phyloP scores from a whole-genome alignment of 2,888 invertebrate genomes.

The Lordiphosa andalusiaca region DNA sequence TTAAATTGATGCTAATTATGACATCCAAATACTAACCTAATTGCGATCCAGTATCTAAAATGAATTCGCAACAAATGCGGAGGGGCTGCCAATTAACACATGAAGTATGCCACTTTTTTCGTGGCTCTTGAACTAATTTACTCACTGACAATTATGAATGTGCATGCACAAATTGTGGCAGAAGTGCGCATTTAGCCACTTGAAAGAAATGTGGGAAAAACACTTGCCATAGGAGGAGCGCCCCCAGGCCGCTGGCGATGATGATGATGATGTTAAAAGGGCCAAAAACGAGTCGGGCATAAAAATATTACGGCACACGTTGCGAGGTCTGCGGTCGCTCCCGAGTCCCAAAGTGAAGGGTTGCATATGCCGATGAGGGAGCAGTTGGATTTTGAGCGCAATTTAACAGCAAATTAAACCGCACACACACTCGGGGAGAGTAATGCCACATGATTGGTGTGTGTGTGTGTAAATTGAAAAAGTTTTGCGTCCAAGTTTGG shows the following conservation, averaged over 20 bases:
- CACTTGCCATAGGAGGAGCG: constrained; percentile 11
- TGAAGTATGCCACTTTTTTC: neutral
- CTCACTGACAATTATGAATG: constrained; percentile 47
- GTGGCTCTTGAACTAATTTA: constrained; percentile 41
- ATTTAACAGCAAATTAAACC: constrained; percentile 72
- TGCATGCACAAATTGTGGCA: constrained; percentile 38
- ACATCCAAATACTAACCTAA: too few relatives aligned
- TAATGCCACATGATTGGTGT: constrained; percentile 44
- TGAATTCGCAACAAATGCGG: too few relatives aligned
- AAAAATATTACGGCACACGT: constrained; percentile 9
- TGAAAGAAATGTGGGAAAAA: constrained; percentile 31
- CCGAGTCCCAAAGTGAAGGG: constrained; percentile 3
- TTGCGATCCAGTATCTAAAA: too few relatives aligned
- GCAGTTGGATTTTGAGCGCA: constrained; percentile 63
- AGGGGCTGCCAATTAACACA: constrained; percentile 4
- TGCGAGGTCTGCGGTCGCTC: constrained; percentile 4
- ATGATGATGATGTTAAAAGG: constrained; percentile 17
- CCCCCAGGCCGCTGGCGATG: constrained; percentile 7
- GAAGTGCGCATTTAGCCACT: constrained; percentile 35
- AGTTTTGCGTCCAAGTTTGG: constrained; percentile 61
- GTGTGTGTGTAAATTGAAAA: constrained; percentile 64
- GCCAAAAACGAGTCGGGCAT: constrained; percentile 7
- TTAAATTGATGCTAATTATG: too few relatives aligned
- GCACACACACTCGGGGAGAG: constrained; percentile 20
- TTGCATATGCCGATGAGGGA: constrained; percentile 33